These are phyloP conservation scores for Sylvia borin DNA, from an alignment of 2,797 vertebrate genomes.

Conservation along the genomic window DNA sequence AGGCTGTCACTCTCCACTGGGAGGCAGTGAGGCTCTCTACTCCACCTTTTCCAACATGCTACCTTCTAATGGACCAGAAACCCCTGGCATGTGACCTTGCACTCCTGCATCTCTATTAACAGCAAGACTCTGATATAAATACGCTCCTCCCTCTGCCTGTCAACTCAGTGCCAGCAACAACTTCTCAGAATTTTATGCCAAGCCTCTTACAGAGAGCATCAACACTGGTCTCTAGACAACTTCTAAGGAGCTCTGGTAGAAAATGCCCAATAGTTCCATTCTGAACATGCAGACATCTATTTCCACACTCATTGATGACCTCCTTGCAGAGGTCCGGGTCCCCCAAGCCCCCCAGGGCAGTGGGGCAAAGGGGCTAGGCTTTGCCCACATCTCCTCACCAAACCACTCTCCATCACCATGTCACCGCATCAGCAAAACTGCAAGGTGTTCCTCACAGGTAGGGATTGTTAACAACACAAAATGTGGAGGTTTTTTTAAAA, in stretches of 20 bases:
- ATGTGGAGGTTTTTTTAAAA: neutral
- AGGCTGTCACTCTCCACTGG: neutral
- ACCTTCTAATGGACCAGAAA: neutral
- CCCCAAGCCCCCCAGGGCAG: neutral
- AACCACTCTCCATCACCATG: neutral
- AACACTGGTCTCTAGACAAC: neutral
- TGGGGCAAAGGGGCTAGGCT: rapidly evolving
- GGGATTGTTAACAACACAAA: neutral
- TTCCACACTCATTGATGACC: rapidly evolving
- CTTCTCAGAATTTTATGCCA: neutral
- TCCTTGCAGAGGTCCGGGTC: too few species aligned
- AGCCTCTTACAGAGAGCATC: neutral
- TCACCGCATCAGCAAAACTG: neutral
- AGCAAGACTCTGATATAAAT: neutral
- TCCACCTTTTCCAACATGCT: neutral
- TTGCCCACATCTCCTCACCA: neutral
- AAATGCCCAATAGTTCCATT: neutral
- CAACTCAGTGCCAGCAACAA: neutral
- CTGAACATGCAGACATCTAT: neutral
- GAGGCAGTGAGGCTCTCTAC: neutral
- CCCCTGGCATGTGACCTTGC: neutral
- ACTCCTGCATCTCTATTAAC: neutral
- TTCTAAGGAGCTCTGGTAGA: neutral
- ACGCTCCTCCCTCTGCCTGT: neutral
- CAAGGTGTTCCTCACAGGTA: rapidly evolving